A percentile compares a stretch with the other conserved stretches of the same genome.
Conservation (phyloP, 2,113 vertebrate species). For the Channa argus region DNA sequence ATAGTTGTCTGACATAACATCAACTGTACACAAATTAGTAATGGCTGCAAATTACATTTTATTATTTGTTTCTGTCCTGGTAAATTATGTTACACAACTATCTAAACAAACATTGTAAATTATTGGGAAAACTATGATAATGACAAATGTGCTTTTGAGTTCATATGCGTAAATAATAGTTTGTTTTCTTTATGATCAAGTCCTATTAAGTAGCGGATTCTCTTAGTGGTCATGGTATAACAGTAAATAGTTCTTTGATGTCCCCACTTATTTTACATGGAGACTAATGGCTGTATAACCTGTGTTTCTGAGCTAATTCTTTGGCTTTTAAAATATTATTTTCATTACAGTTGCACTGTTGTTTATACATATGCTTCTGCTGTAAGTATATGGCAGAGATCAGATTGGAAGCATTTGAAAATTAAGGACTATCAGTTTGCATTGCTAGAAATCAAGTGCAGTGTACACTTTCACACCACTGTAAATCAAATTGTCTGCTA, state of each 20-base stretch:
- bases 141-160: too few relatives aligned
- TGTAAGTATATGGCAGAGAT: constrained; percentile 40
- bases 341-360: constrained; percentile 7
- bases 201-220: neutral
- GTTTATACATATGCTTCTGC: constrained; percentile 3
- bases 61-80: too few relatives aligned
- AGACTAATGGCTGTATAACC: constrained; percentile 33
- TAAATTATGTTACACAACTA: too few relatives aligned
- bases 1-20: too few relatives aligned
- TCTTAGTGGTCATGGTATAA: constrained; percentile 42
- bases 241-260: constrained; percentile 76
- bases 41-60: too few relatives aligned
- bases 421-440: constrained; percentile 8
- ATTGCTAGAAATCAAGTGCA: constrained; percentile 13
- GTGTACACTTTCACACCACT: too few relatives aligned
- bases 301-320: constrained; percentile 17
- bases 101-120: too few relatives aligned
- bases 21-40: too few relatives aligned
- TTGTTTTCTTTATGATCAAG: too few relatives aligned
- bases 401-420: constrained; percentile 43
- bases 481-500: neutral
- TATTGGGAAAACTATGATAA: too few relatives aligned
- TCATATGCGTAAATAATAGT: too few relatives aligned
- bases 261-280: constrained; percentile 46
- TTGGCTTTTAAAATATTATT: constrained; percentile 28